These are phyloP conservation scores for Eristalis arbustorum DNA, from an alignment of 2,888 invertebrate genomes.

Conservation along the genomic window DNA sequence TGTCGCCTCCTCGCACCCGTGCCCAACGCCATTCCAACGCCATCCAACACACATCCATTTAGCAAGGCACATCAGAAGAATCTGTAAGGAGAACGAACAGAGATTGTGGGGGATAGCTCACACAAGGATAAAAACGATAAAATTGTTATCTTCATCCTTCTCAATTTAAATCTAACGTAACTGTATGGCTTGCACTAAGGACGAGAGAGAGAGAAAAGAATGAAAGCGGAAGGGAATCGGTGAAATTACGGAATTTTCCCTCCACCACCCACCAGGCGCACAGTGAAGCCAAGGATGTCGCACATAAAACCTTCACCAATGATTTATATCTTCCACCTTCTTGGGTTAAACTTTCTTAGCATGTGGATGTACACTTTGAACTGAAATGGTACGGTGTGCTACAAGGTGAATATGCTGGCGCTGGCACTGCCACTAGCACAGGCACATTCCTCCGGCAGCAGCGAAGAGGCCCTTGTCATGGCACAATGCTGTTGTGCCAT, in stretches of 20 bases:
- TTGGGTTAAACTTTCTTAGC: slow-evolving; percentile 52
- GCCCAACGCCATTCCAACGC: no score
- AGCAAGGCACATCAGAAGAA: neutral
- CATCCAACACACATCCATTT: neutral
- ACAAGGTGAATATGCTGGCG: slow-evolving; percentile 55
- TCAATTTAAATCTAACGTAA: slow-evolving; percentile 63
- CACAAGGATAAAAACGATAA: slow-evolving; percentile 61
- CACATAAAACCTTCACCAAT: slow-evolving; percentile 61
- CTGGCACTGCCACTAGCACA: neutral
- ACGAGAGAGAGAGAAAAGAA: neutral
- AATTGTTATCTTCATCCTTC: slow-evolving; percentile 64
- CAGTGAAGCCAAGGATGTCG: slow-evolving; percentile 39
- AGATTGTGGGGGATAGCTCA: slow-evolving; percentile 30
- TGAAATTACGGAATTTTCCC: slow-evolving; percentile 58
- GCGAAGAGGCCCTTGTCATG: neutral
- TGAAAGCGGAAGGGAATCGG: slow-evolving; percentile 26
- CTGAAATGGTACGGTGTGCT: slow-evolving; percentile 30
- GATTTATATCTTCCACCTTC: slow-evolving; percentile 64
- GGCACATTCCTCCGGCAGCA: neutral
- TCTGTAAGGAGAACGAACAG: slow-evolving; percentile 6
- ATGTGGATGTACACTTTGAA: slow-evolving; percentile 51
- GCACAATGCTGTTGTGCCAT: neutral
- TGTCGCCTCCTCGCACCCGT: neutral
- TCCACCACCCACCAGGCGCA: neutral
- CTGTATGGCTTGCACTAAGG: slow-evolving; percentile 1